phyloP scores from a whole-genome alignment of 2,797 vertebrate genomes.

The Lepus townsendii region DNA sequence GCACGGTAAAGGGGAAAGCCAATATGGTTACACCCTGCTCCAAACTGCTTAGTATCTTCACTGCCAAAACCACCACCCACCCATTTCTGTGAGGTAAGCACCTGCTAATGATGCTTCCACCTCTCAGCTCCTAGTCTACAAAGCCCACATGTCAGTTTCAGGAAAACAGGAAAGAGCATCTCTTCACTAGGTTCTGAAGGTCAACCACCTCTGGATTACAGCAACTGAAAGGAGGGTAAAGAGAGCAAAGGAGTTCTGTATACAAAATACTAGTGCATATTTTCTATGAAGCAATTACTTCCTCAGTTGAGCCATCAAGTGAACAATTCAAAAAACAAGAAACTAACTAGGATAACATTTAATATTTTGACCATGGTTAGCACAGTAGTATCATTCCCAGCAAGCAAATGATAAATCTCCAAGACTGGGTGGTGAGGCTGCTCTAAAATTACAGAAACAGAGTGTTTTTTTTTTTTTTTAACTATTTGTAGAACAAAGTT shows the following conservation, averaged over 20 bases:
- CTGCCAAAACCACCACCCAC: not conserved
- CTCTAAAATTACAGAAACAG: constrained; percentile 55
- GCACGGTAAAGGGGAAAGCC: not conserved
- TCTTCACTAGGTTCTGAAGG: constrained; percentile 48
- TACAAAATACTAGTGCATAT: not conserved
- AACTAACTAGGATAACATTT: not conserved
- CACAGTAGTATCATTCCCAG: constrained; percentile 39
- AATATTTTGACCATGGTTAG: not conserved
- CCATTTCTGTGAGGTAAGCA: constrained; percentile 57
- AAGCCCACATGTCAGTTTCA: constrained; percentile 73
- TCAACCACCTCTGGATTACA: constrained; percentile 4
- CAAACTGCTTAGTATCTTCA: not conserved
- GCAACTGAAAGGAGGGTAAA: constrained; percentile 42
- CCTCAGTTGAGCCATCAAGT: not conserved
- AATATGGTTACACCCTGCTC: not conserved
- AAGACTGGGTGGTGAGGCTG: not conserved
- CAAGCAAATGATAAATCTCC: not conserved
- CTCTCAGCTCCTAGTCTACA: not conserved
- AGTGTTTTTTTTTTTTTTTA: not conserved
- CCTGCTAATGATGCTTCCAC: constrained; percentile 19
- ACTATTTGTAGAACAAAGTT: not conserved
- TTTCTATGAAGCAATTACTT: constrained; percentile 26
- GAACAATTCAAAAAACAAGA: constrained; percentile 44
- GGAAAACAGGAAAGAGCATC: constrained; percentile 65
- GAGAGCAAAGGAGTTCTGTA: not conserved